Evolutionary conservation across 2,888 invertebrate genomes (phyloP), one percentile per base, ranked within the genome.

Genomic region (Epinotia demarniana): DNA sequence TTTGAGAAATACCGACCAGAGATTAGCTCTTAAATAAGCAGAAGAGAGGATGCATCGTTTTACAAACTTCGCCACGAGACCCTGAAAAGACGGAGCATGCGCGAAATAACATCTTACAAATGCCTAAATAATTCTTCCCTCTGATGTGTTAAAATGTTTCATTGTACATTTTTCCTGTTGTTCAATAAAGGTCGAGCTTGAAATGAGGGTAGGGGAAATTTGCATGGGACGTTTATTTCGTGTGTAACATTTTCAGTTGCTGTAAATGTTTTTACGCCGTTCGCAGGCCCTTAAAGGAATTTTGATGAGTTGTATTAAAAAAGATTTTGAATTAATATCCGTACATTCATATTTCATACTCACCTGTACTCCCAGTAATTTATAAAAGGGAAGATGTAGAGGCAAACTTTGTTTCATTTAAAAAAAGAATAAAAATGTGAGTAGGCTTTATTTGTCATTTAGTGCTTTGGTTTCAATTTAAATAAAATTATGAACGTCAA

Each of bases 131-230:
- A 63, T 63, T 27, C 16, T 33, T 64, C 49, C 23, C 46, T 46
- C 46, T 46, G 63, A 63, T 46, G 63, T 64, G 63, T 64, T 46
- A 46, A 64, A 64, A 64, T 49, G 63, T 64, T 64, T 46, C 63
- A 49, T 49, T 46, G 43, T 23, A 46, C 43, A 43, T 63, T 64
- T 64, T 49, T 64, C 46, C 63, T 49, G 46, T 46, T 49, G 63
- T 46, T 49, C 46, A 49, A 61, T 61, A 61, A 49, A 64, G 46
- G 63, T 46, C 19, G 53, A 27, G 66, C 53, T 53, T 53, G n/a
- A 33, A 66, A 66, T 53, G 64, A 64, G 66, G 66, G 53, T 33
- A 49, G 53, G 53, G 53, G 5, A 33, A 53, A 66, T 66, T 66
- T 66, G 27, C 49, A 66, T 66, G 53, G 27, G 66, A 23, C 19